Conservation (phyloP, 2,113 vertebrate species). For the Odocoileus virginianus region DNA sequence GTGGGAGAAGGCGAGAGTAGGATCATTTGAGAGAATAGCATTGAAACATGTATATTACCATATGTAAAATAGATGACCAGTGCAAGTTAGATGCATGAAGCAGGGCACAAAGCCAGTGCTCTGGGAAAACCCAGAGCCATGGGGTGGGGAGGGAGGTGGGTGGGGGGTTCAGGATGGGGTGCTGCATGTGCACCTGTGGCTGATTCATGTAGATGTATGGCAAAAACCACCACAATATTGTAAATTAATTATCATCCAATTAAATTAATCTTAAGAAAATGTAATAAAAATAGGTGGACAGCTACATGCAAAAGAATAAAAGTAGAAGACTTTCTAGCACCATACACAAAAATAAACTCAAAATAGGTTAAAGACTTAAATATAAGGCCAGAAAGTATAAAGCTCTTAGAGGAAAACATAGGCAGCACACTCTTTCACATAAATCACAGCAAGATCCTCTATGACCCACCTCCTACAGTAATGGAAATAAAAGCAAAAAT, state of each 20-base stretch:
- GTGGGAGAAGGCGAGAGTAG: neutral
- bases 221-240: accelerated
- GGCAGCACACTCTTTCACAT: neutral
- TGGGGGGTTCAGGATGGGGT: neutral
- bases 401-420: neutral
- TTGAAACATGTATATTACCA: neutral
- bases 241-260: neutral
- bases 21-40: neutral
- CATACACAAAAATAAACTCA: neutral
- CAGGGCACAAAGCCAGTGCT: neutral
- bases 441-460: neutral
- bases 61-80: neutral
- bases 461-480: neutral
- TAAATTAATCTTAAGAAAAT: neutral
- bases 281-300: neutral
- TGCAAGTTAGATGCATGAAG: neutral
- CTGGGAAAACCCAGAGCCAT: neutral
- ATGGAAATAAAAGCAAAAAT: neutral
- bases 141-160: neutral
- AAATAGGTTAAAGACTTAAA: neutral
- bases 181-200: neutral
- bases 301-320: neutral
- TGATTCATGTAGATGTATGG: neutral
- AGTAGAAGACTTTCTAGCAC: neutral
- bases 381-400: neutral